A percentile compares a stretch with the other conserved stretches of the same genome.
phyloP scores from a whole-genome alignment of 2,797 vertebrate genomes.

The Gambusia yucatana region DNA sequence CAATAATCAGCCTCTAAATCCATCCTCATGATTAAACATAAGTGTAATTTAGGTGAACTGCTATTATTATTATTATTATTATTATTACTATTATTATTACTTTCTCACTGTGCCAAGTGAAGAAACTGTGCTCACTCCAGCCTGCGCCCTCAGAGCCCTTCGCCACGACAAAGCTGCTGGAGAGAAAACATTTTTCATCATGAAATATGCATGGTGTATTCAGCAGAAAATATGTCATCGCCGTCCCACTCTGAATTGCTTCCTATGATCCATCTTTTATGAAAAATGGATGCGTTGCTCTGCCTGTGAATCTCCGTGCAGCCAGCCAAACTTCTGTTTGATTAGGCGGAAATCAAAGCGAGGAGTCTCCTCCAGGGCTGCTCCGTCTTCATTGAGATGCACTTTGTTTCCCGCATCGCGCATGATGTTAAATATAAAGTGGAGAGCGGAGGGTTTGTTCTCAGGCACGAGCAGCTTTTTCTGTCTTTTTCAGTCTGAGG shows the following conservation, averaged over 20 bases:
- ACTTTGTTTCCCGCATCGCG: constrained; percentile 17
- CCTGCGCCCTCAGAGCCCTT: constrained; percentile 27
- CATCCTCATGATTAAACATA: neutral
- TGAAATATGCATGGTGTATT: constrained; percentile 71
- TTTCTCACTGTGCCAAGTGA: constrained; percentile 14
- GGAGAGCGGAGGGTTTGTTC: constrained; percentile 16
- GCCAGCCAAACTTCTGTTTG: constrained; percentile 50
- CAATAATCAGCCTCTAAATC: neutral
- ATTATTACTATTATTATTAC: neutral
- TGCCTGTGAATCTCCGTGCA: constrained; percentile 32
- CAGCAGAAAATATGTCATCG: constrained; percentile 63
- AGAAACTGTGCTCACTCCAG: constrained; percentile 12
- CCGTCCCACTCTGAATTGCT: constrained; percentile 34
- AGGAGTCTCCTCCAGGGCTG: constrained; percentile 21
- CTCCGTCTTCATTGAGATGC: constrained; percentile 49
- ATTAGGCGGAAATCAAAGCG: constrained; percentile 61
- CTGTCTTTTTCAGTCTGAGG: neutral
- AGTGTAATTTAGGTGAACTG: constrained; percentile 9
- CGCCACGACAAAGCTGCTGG: constrained; percentile 42
- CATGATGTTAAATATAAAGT: constrained; percentile 18
- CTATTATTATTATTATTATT: neutral
- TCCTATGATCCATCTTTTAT: constrained; percentile 54
- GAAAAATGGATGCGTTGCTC: constrained; percentile 65
- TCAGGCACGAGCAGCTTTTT: neutral
- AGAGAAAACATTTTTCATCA: constrained; percentile 54